Conservation (phyloP, 2,888 invertebrate genomes). For the Tridacna gigas region DNA sequence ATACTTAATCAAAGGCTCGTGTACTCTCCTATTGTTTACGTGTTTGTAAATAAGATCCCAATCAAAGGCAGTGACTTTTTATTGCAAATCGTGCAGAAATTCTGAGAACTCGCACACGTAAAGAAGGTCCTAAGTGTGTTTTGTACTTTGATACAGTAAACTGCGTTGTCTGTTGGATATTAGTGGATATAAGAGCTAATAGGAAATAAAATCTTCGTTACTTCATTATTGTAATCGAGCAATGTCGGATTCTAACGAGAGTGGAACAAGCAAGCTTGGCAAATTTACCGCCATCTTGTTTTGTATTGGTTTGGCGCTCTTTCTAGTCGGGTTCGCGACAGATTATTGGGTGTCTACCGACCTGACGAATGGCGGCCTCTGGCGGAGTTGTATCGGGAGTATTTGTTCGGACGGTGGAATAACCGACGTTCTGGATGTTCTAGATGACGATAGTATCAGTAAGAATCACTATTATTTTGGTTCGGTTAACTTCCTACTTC, state of each 20-base stretch:
- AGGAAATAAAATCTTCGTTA: too few species aligned
- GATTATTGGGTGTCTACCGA: conserved; percentile 50
- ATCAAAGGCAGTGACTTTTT: too few species aligned
- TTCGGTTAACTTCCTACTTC: too few species aligned
- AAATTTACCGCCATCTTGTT: conserved; percentile 29
- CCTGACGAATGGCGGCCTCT: conserved; percentile 43
- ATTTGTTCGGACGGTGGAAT: conserved; percentile 41
- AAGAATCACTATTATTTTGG: conserved; percentile 5
- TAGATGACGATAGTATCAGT: conserved; percentile 45
- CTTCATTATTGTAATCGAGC: not conserved
- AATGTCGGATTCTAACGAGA: conserved; percentile 15
- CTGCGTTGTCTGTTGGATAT: too few species aligned
- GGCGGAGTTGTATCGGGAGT: conserved; percentile 38
- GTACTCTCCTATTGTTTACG: too few species aligned
- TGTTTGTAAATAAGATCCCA: too few species aligned
- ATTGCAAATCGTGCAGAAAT: too few species aligned
- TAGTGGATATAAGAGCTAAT: too few species aligned
- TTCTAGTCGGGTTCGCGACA: conserved; percentile 53
- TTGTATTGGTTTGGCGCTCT: conserved; percentile 33
- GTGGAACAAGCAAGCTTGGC: conserved; percentile 19
- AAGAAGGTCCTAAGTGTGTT: too few species aligned
- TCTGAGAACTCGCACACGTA: too few species aligned
- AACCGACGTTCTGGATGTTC: conserved; percentile 26
- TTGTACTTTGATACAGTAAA: too few species aligned
- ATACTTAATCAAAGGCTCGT: too few species aligned